A percentile compares a stretch with the other conserved stretches of the same genome.
Conservation (phyloP, 2,797 vertebrate species). For the Gadopsis bispinosus region DNA sequence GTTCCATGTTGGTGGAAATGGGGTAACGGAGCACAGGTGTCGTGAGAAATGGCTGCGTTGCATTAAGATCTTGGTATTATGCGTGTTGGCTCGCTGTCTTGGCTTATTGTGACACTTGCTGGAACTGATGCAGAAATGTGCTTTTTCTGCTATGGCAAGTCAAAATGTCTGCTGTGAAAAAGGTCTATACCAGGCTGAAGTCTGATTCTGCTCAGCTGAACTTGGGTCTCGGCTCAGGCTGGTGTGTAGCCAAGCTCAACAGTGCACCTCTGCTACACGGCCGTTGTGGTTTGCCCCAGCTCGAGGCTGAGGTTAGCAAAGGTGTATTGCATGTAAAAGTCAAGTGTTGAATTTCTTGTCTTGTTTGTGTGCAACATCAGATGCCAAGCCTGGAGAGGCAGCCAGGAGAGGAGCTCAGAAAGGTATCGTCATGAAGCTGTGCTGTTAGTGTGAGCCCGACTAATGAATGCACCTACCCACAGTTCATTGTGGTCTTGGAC, state of each 20-base stretch:
- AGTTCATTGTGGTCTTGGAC: neutral
- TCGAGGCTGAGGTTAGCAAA: neutral
- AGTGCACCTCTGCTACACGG: neutral
- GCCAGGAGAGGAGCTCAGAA: slow-evolving; percentile 63
- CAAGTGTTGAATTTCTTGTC: slow-evolving; percentile 21
- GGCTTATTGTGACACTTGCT: neutral
- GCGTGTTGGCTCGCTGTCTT: neutral
- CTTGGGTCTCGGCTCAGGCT: neutral
- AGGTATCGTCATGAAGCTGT: slow-evolving; percentile 62
- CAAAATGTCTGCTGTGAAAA: neutral
- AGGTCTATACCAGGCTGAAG: neutral
- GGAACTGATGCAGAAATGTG: neutral
- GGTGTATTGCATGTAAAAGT: neutral
- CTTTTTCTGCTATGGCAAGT: neutral
- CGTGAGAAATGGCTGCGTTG: neutral
- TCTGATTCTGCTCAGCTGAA: neutral
- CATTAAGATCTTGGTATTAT: neutral
- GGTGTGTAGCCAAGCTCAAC: neutral
- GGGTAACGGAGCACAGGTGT: neutral
- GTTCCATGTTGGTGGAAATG: too few relatives aligned
- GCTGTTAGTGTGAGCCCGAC: slow-evolving; percentile 15
- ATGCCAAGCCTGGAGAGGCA: slow-evolving; percentile 75
- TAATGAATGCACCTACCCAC: slow-evolving; percentile 24
- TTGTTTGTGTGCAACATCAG: slow-evolving; percentile 71
- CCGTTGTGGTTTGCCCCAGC: neutral